These are phyloP conservation scores for Dorcus parallelipipedus DNA, from an alignment of 2,888 invertebrate species.

Conservation along the genomic window DNA sequence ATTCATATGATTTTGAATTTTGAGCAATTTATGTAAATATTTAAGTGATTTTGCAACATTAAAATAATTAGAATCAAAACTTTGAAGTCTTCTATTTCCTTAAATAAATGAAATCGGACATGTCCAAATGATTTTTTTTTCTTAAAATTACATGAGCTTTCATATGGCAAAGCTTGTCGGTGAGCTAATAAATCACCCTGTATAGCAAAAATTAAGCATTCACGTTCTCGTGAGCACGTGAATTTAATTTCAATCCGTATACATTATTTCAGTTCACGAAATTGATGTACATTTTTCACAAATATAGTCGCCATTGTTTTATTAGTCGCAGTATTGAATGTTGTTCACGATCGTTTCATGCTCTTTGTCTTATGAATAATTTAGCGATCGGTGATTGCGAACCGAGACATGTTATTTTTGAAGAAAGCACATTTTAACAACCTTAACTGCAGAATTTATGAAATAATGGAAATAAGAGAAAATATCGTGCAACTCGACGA, in stretches of 20 bases:
- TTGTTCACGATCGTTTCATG: constrained; percentile 31
- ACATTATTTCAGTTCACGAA: constrained; percentile 38
- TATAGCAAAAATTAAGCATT: constrained; percentile 24
- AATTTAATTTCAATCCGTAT: constrained; percentile 33
- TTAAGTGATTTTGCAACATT: too few relatives aligned
- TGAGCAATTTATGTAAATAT: too few relatives aligned
- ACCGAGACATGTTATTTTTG: constrained; percentile 20
- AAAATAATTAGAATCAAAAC: too few relatives aligned
- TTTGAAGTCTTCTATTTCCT: too few relatives aligned
- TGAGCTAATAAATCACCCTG: too few relatives aligned
- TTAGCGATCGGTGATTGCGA: constrained; percentile 30
- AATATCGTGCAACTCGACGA: constrained; percentile 11
- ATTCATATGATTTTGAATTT: too few relatives aligned
- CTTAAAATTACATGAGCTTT: too few relatives aligned
- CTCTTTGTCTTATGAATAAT: constrained; percentile 35
- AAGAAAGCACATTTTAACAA: constrained; percentile 14
- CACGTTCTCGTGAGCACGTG: constrained; percentile 35
- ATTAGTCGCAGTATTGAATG: constrained; percentile 25
- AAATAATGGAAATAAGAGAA: constrained; percentile 18
- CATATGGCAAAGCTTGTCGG: too few relatives aligned
- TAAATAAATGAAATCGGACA: too few relatives aligned
- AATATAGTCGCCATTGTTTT: constrained; percentile 30
- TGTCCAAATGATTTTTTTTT: too few relatives aligned
- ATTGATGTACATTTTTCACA: constrained; percentile 31
- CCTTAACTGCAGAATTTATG: constrained; percentile 13